Evolutionary conservation across 1,140 invertebrate genomes (phyloP).

Genomic region (Apis florea): DNA sequence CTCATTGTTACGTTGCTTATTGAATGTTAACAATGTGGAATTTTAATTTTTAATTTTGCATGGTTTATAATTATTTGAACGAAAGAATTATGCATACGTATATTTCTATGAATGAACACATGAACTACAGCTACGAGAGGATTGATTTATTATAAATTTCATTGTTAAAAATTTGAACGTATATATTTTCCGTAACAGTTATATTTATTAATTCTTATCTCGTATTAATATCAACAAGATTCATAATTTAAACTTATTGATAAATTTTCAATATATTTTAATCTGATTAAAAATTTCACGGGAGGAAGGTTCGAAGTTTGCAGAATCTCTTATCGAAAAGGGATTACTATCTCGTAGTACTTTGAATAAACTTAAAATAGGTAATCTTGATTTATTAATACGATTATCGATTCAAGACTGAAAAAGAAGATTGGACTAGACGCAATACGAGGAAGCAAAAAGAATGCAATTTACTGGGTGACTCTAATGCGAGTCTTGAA

Average conservation of each 20-base stretch:
- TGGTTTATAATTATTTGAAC: too few species aligned
- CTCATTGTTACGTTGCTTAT: neutral
- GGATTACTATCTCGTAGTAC: neutral
- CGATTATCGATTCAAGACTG: neutral
- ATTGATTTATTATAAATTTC: neutral
- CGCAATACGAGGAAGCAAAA: neutral
- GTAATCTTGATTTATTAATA: neutral
- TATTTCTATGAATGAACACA: neutral
- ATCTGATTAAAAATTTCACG: neutral
- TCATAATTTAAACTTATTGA: neutral
- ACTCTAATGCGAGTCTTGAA: slow-evolving; percentile 32
- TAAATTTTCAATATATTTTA: too few species aligned
- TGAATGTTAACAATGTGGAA: neutral
- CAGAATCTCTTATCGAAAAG: neutral
- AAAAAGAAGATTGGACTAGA: neutral
- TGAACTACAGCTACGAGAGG: neutral
- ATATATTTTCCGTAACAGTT: neutral
- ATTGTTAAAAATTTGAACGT: neutral
- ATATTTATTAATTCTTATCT: neutral
- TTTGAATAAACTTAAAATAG: neutral
- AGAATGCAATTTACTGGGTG: slow-evolving; percentile 8
- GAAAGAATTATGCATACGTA: neutral
- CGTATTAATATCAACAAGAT: neutral
- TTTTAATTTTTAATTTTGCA: neutral
- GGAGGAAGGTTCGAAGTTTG: neutral